Evolutionary conservation across 2,888 invertebrate genomes (phyloP).

Genomic region (Apantesis nais): DNA sequence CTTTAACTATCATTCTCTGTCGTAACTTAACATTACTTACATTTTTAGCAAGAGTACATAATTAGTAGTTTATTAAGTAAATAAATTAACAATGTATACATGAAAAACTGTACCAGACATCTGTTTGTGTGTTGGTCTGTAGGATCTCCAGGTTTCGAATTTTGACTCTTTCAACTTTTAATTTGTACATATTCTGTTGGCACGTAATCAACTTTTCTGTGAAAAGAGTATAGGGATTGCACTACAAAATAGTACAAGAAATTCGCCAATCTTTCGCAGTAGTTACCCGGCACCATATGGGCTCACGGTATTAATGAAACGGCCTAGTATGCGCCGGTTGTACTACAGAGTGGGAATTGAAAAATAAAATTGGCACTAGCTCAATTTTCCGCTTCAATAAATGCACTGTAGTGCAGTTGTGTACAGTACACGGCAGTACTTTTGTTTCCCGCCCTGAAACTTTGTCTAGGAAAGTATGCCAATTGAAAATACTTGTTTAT

Average conservation of each 20-base stretch:
- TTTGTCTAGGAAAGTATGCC: conserved; percentile 66
- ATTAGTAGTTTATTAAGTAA: no score
- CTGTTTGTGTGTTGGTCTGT: no score
- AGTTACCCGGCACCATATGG: conserved; percentile 39
- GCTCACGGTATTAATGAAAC: conserved; percentile 41
- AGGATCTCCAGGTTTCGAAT: not conserved
- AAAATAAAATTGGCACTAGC: conserved; percentile 78
- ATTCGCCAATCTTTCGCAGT: conserved; percentile 40
- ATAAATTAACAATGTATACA: no score
- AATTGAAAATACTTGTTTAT: conserved; percentile 68
- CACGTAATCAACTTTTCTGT: conserved; percentile 12
- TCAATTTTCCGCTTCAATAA: conserved; percentile 77
- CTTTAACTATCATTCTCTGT: no score
- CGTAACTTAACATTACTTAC: no score
- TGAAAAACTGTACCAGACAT: no score
- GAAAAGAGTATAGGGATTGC: not conserved
- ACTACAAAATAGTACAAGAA: conserved; percentile 36
- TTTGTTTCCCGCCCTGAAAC: conserved; percentile 58
- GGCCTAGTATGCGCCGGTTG: conserved; percentile 46
- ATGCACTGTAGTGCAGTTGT: conserved; percentile 70
- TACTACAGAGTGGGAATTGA: conserved; percentile 59
- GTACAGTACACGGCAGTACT: conserved; percentile 52
- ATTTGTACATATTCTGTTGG: not conserved
- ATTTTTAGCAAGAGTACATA: no score
- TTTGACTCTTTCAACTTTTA: not conserved